Evolutionary conservation across 2,113 vertebrate genomes (phyloP), one percentile per base, ranked within the genome.

Genomic region (Bagarius yarrelli): DNA sequence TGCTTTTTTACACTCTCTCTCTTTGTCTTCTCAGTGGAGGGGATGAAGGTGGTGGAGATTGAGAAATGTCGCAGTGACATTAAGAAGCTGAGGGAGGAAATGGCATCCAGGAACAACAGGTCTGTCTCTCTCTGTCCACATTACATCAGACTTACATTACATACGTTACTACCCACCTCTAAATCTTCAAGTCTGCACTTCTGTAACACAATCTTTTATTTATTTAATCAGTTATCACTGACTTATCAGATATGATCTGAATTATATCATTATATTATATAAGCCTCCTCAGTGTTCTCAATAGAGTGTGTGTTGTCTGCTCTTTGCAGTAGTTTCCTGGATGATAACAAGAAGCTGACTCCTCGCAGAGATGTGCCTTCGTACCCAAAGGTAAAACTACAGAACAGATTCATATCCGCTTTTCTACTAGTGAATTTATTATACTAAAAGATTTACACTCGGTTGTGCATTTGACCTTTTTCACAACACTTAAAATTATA

Each of bases 21-120:
- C 19, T 50, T 40, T 66, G 47, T 14, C 50, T 60, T 57, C 32
- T 70, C 93, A 98, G 96, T 96, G 93, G 96, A 98, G 91, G 95
- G 95, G 70, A 91, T 98, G 86, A 98, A 96, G 90, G 94, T 96
- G 85, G 95, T 96, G 91, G 96, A 98, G 92, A 97, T 97, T 0
- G 96, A 97, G 91, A 98, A 98, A 93, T 98, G 96, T 92, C 93
- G 94, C 88, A 96, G 91, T 5, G 96, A 97, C 90, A 97, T 98
- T 86, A 96, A 94, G 86, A 96, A 96, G 90, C 95, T 98, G 88
- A 88, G 93, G 36, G 95, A 96, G 84, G 96, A 97, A 88, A 95
- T 98, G 92, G 93, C 91, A 23, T 94, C 94, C 44, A 92, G 95
- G 55, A 95, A 86, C 91, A 95, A 86, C 93, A 95, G 95, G 96